A percentile compares a stretch with the other conserved stretches of the same genome.
phyloP scores from a whole-genome alignment of 2,797 vertebrate species.

The Manis pentadactyla region DNA sequence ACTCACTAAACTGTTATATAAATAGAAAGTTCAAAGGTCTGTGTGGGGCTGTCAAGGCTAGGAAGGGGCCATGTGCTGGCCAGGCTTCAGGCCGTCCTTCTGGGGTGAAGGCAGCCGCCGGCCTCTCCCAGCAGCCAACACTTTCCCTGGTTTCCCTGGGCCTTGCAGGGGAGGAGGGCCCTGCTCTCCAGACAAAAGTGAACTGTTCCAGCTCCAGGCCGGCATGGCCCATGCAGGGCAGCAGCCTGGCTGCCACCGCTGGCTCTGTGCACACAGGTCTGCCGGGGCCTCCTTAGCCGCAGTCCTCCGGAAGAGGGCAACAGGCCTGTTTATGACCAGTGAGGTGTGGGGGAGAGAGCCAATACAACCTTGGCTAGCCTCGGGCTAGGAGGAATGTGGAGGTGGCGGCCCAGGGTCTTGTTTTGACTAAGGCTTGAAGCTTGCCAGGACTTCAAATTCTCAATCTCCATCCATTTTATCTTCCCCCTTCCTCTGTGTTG shows the following conservation, averaged over 20 bases:
- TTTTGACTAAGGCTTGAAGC: conserved; percentile 27
- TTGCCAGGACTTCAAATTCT: conserved; percentile 52
- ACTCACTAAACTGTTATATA: conserved; percentile 89
- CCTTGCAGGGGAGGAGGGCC: conserved; percentile 77
- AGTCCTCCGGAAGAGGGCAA: not conserved
- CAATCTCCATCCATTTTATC: not conserved
- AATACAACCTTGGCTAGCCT: not conserved
- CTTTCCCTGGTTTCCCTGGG: conserved; percentile 68
- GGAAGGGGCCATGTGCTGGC: conserved; percentile 86
- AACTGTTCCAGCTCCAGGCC: conserved; percentile 81
- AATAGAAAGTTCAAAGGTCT: conserved; percentile 91
- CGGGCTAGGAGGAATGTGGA: not conserved
- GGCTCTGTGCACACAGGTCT: conserved; percentile 4
- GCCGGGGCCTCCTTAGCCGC: conserved; percentile 1
- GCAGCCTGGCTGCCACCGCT: conserved; percentile 51
- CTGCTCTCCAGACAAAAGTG: conserved; percentile 83
- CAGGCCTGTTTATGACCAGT: conserved; percentile 43
- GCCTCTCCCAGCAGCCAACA: not conserved
- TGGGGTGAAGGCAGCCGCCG: conserved; percentile 54
- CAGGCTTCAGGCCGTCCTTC: conserved; percentile 81
- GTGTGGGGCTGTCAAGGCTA: conserved; percentile 84
- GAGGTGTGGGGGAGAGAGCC: conserved; percentile 49
- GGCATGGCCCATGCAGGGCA: conserved; percentile 45
- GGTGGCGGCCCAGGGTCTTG: not conserved
- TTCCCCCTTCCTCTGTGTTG: not conserved